Evolutionary conservation across 2,888 invertebrate genomes (phyloP).

Genomic region (Hofmannophila pseudospretella): DNA sequence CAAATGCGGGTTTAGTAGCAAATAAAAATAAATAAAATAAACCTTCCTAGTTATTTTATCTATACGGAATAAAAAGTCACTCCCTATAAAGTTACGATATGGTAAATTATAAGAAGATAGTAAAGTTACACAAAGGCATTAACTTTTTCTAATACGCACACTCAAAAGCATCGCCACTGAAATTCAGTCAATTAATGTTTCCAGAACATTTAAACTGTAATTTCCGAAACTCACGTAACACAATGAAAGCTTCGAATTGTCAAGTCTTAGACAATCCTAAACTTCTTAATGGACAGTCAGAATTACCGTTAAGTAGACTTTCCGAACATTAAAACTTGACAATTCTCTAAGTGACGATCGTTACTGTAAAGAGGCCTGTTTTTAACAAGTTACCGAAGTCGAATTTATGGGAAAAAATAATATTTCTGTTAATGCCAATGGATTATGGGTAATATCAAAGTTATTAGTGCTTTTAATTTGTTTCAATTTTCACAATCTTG

Average conservation of each 20-base stretch:
- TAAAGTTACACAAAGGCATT: too few species aligned
- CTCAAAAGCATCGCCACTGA: background rate
- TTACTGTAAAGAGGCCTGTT: conserved; percentile 34
- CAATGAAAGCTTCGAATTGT: conserved; percentile 33
- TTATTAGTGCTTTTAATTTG: background rate
- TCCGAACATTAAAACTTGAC: conserved; percentile 50
- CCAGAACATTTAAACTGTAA: conserved; percentile 31
- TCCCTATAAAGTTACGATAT: too few species aligned
- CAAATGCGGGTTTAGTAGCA: too few species aligned
- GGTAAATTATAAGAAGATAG: too few species aligned
- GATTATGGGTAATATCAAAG: background rate
- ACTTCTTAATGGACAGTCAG: conserved; percentile 57
- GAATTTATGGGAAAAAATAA: conserved; percentile 4
- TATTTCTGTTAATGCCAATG: background rate
- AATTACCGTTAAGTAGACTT: conserved; percentile 54
- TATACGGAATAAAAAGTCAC: too few species aligned
- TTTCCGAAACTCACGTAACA: conserved; percentile 20
- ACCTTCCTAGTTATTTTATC: too few species aligned
- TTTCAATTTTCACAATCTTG: too few species aligned
- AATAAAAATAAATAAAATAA: too few species aligned
- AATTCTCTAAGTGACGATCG: conserved; percentile 43
- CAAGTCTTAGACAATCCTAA: conserved; percentile 34
- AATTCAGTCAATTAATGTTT: conserved; percentile 1
- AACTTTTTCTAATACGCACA: background rate
- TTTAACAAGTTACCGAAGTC: conserved; percentile 9